Evolutionary conservation across 2,888 invertebrate genomes (phyloP).

Genomic region (Liopterus haemorrhoidalis): DNA sequence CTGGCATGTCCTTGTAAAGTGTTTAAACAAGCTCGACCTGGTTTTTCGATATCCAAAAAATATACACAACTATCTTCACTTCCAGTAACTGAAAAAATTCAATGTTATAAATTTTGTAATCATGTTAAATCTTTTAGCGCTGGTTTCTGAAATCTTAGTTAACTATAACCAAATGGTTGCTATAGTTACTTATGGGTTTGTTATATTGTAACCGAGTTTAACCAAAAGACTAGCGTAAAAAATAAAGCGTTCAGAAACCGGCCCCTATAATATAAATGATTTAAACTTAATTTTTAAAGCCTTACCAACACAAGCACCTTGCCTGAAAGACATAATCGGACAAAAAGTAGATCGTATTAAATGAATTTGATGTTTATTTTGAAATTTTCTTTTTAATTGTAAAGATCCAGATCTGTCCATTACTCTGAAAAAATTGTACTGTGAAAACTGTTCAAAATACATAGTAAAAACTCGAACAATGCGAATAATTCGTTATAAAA

Average conservation of each 20-base stretch:
- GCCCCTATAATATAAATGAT: not conserved
- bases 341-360: slow-evolving; percentile 73
- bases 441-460: slow-evolving; percentile 11
- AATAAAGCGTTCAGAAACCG: not conserved
- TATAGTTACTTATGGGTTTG: too few species aligned
- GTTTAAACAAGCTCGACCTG: slow-evolving; percentile 52
- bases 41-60: slow-evolving; percentile 67
- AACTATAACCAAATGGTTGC: too few species aligned
- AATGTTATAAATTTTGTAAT: too few species aligned
- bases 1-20: slow-evolving; percentile 68
- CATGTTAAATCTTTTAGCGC: too few species aligned
- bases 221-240: slow-evolving; percentile 1
- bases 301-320: slow-evolving; percentile 70
- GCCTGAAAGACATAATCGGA: slow-evolving; percentile 76
- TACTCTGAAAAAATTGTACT: slow-evolving; percentile 47
- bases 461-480: too few species aligned
- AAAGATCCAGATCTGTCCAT: slow-evolving; percentile 62
- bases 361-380: slow-evolving; percentile 55
- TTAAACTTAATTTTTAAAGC: slow-evolving; percentile 9
- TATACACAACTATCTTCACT: slow-evolving; percentile 75
- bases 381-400: slow-evolving; percentile 59
- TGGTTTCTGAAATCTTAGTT: too few species aligned
- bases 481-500: too few species aligned
- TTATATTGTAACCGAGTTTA: slow-evolving; percentile 2
- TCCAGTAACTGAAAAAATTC: slow-evolving; percentile 54